Evolutionary conservation across 2,888 invertebrate genomes (phyloP).

Genomic region (Chromoteleia sp.): DNA sequence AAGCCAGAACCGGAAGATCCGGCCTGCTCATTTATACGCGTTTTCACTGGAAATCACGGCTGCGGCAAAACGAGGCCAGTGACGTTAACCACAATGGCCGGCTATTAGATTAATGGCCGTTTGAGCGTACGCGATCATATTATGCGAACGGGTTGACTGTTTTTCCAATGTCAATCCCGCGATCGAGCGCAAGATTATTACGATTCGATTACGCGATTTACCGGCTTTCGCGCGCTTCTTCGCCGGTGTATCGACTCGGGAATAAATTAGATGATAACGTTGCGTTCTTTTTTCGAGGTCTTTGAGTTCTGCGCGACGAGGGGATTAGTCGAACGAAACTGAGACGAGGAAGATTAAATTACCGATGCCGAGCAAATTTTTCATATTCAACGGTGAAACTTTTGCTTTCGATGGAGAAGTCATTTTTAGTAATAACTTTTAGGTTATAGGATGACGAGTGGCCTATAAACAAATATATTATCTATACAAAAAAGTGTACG

Average conservation of each 20-base stretch:
- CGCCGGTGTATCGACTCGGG: slow-evolving; percentile 18
- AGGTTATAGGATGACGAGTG: no score
- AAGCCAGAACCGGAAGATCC: slow-evolving; percentile 41
- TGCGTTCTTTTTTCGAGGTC: slow-evolving; percentile 5
- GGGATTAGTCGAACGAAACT: slow-evolving; percentile 16
- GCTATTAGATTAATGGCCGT: slow-evolving; percentile 67
- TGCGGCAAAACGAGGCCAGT: slow-evolving; percentile 55
- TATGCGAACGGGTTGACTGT: slow-evolving; percentile 56
- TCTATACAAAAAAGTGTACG: no score
- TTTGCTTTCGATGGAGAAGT: no score
- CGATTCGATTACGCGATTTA: slow-evolving; percentile 55
- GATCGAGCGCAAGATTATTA: slow-evolving; percentile 53
- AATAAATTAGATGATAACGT: slow-evolving; percentile 41
- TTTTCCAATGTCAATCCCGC: slow-evolving; percentile 60
- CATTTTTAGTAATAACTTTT: no score
- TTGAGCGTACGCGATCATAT: slow-evolving; percentile 57
- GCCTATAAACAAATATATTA: no score
- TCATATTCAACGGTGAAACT: not conserved
- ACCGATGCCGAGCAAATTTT: not conserved
- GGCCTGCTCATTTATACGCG: slow-evolving; percentile 59
- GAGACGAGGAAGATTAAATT: slow-evolving; percentile 3
- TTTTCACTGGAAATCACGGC: slow-evolving; percentile 60
- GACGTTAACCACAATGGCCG: slow-evolving; percentile 60
- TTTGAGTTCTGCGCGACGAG: not conserved
- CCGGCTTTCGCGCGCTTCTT: slow-evolving; percentile 22